phyloP scores from a whole-genome alignment of 2,113 vertebrate genomes.

The Crocuta crocuta region DNA sequence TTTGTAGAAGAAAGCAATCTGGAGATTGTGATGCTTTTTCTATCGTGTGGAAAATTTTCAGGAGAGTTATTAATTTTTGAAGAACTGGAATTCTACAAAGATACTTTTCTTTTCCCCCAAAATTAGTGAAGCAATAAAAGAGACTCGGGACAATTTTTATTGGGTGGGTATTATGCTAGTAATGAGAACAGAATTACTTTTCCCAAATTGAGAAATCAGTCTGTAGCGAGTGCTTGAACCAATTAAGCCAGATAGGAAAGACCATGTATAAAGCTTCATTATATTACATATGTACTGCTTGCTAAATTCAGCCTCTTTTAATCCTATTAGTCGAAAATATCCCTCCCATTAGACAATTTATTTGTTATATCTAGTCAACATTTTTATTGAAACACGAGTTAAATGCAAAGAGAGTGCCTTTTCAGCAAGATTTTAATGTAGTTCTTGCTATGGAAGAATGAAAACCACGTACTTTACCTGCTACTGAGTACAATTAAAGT shows the following conservation, averaged over 20 bases:
- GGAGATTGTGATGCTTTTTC: conserved; percentile 78
- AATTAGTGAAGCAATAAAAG: conserved; percentile 62
- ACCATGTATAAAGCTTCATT: conserved; percentile 9
- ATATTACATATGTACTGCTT: conserved; percentile 25
- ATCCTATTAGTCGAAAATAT: conserved; percentile 41
- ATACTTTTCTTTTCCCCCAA: conserved; percentile 14
- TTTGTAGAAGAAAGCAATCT: conserved; percentile 80
- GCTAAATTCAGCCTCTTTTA: conserved; percentile 50
- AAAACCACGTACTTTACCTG: conserved; percentile 73
- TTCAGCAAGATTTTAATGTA: conserved; percentile 72
- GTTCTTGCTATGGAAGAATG: conserved; percentile 47
- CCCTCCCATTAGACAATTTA: conserved; percentile 42
- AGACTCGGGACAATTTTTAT: conserved; percentile 50
- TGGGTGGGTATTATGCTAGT: conserved; percentile 19
- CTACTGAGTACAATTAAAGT: conserved; percentile 58
- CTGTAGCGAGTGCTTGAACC: conserved; percentile 14
- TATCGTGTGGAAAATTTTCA: conserved; percentile 81
- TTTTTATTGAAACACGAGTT: conserved; percentile 67
- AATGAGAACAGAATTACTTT: conserved; percentile 63
- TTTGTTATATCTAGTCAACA: conserved; percentile 59
- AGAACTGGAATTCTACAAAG: conserved; percentile 66
- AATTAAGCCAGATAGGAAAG: conserved; percentile 61
- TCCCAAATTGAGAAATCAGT: conserved; percentile 57
- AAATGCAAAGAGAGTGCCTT: conserved; percentile 62
- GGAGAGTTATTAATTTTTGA: conserved; percentile 77